These are phyloP conservation scores for Stigmatopora argus DNA, from an alignment of 2,113 vertebrate genomes.

Conservation along the genomic window DNA sequence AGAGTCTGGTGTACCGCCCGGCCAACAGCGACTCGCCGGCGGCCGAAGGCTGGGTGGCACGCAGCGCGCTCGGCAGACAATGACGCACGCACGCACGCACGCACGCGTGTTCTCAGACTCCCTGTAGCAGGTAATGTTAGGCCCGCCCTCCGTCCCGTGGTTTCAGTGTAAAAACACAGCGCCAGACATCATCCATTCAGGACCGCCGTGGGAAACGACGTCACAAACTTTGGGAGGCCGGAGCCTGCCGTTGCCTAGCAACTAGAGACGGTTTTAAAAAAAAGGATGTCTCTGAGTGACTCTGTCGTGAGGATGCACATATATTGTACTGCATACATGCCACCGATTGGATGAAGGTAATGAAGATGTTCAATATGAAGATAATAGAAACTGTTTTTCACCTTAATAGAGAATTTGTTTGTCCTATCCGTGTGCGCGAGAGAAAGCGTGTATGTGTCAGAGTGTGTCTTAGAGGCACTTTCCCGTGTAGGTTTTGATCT, in stretches of 20 bases:
- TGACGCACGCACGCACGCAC: conserved; percentile 35
- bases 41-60: conserved; percentile 95
- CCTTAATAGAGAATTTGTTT: conserved; percentile 44
- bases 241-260: conserved; percentile 37
- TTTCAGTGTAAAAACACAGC: conserved; percentile 38
- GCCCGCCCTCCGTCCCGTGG: conserved; percentile 42
- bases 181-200: conserved; percentile 30
- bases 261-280: conserved; percentile 32
- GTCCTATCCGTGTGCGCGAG: conserved; percentile 38
- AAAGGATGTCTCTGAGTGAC: conserved; percentile 14
- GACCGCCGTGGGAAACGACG: conserved; percentile 14
- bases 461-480: conserved; percentile 23
- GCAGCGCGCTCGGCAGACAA: conserved; percentile 76
- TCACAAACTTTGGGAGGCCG: conserved; percentile 35
- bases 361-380: conserved; percentile 39
- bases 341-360: conserved; percentile 31
- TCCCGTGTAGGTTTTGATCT: conserved; percentile 33
- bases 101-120: conserved; percentile 20
- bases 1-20: conserved; percentile 93
- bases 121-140: conserved; percentile 50
- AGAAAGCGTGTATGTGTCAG: conserved; percentile 26
- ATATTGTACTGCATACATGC: conserved; percentile 33
- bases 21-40: conserved; percentile 88
- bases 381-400: conserved; percentile 60
- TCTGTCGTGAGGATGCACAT: conserved; percentile 37